These are phyloP conservation scores for Nylanderia fulva DNA, from an alignment of 1,140 invertebrate species.

Conservation along the genomic window DNA sequence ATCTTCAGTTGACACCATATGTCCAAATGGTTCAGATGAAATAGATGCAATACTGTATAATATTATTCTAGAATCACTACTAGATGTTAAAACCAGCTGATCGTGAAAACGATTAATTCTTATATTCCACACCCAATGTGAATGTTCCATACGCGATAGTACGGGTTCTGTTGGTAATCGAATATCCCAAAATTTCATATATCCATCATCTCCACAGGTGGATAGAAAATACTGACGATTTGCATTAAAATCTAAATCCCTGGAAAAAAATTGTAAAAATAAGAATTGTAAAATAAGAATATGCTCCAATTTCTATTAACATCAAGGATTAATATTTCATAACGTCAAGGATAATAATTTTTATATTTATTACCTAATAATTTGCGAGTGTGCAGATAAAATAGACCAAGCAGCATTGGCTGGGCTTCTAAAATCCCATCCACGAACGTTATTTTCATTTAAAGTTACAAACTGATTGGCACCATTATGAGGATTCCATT, in stretches of 20 bases:
- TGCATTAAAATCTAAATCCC: conserved; percentile 98
- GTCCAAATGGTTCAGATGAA: conserved; percentile 92
- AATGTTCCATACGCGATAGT: conserved; percentile 94
- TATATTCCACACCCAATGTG: conserved; percentile 98
- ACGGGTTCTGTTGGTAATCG: conserved; percentile 92
- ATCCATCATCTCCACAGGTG: conserved; percentile 98
- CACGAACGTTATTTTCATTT: conserved; percentile 93
- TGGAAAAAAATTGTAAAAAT: conserved; percentile 70
- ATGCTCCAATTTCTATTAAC: neutral
- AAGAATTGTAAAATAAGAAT: too few species aligned
- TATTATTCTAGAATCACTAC: conserved; percentile 97
- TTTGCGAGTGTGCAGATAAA: conserved; percentile 94
- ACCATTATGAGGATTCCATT: conserved; percentile 98
- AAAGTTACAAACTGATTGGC: conserved; percentile 94
- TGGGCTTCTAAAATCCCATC: conserved; percentile 94
- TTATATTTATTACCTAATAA: conserved; percentile 87
- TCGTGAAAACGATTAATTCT: conserved; percentile 98
- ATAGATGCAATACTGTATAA: conserved; percentile 95
- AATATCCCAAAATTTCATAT: conserved; percentile 98
- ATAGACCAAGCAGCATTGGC: conserved; percentile 92
- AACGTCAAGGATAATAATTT: neutral
- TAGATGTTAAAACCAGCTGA: conserved; percentile 97
- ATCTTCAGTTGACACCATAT: conserved; percentile 85
- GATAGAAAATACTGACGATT: conserved; percentile 98
- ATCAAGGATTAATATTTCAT: neutral